A percentile compares a stretch with the other conserved stretches of the same genome.
These are phyloP conservation scores for Propithecus coquereli DNA, from an alignment of 2,113 vertebrate species.

Conservation along the genomic window DNA sequence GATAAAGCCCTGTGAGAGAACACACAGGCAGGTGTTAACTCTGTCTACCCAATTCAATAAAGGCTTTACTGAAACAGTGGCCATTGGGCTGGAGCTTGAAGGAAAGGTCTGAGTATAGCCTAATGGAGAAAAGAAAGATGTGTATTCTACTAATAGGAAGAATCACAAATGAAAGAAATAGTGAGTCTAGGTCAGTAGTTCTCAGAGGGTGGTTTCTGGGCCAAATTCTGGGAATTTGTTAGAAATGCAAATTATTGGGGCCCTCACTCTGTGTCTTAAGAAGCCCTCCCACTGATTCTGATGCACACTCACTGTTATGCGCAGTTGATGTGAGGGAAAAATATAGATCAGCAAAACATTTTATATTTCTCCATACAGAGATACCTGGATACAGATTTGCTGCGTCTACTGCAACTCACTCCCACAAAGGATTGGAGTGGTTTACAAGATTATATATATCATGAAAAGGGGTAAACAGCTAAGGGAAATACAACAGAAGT, in stretches of 20 bases:
- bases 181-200: background rate
- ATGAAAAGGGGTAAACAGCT: background rate
- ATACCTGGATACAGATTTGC: background rate
- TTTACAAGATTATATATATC: background rate
- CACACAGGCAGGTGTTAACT: fast-evolving
- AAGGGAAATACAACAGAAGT: background rate
- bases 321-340: background rate
- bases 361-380: background rate
- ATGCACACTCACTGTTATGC: background rate
- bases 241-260: background rate
- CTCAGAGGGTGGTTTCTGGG: background rate
- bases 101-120: background rate
- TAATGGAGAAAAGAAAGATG: background rate
- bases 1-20: background rate
- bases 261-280: background rate
- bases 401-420: background rate
- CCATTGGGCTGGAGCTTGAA: background rate
- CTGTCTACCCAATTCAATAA: background rate
- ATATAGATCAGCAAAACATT: background rate
- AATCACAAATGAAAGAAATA: background rate
- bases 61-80: background rate
- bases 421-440: background rate
- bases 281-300: background rate
- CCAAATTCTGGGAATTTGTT: background rate
- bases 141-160: background rate